Conservation (phyloP, 2,888 invertebrate species). For the Entomobrya proxima region DNA sequence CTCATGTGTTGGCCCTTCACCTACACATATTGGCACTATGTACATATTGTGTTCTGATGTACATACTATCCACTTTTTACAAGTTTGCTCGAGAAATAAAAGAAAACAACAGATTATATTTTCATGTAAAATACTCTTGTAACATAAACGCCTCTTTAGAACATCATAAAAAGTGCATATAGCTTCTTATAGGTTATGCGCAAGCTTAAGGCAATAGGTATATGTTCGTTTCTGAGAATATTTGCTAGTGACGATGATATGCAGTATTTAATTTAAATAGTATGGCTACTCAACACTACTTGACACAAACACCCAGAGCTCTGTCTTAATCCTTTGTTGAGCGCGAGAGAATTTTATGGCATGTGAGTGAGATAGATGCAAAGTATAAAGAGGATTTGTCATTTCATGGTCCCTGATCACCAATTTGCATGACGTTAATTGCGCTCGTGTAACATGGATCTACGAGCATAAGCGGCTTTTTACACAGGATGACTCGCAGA, state of each 20-base stretch:
- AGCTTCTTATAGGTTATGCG: too few species aligned
- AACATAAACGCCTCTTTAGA: too few species aligned
- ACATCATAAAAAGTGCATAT: too few species aligned
- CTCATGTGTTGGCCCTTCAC: constrained; percentile 6
- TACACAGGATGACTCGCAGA: not conserved
- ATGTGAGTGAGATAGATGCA: not conserved
- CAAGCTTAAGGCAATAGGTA: too few species aligned
- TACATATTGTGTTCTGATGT: not conserved
- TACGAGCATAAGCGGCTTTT: constrained; percentile 37
- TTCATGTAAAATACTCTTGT: too few species aligned
- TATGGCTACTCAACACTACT: not conserved
- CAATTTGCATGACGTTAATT: constrained; percentile 55
- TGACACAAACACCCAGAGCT: not conserved
- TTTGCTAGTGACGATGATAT: not conserved
- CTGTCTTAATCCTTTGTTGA: not conserved
- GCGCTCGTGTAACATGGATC: constrained; percentile 21
- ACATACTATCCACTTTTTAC: not conserved
- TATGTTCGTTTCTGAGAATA: too few species aligned
- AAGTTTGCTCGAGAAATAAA: not conserved
- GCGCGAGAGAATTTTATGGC: not conserved
- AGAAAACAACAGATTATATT: too few species aligned
- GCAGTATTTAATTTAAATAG: not conserved
- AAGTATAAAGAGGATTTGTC: constrained; percentile 46
- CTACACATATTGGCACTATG: not conserved
- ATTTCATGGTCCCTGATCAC: constrained; percentile 54